Percentiles rank a stretch among this genome's conserved stretches.
phyloP scores from a whole-genome alignment of 2,888 invertebrate species.

The Nomada lathburiana region DNA sequence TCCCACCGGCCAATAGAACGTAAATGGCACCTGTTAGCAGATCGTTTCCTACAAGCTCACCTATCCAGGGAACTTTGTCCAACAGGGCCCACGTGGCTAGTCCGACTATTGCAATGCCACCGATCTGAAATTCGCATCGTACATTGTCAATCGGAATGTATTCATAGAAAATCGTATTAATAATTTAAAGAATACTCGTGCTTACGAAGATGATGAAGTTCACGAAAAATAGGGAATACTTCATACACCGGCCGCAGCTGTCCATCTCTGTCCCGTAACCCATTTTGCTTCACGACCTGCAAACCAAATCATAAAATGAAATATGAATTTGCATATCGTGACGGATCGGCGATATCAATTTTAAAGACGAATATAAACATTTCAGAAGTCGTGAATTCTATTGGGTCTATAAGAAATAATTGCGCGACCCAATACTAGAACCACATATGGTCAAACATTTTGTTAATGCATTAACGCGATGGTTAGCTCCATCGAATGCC shows the following conservation, averaged over 20 bases:
- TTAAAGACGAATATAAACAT: background rate
- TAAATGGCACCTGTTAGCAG: conserved; percentile 94
- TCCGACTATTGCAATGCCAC: conserved; percentile 91
- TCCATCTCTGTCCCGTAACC: conserved; percentile 93
- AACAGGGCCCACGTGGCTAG: conserved; percentile 94
- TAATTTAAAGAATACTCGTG: conserved; percentile 73
- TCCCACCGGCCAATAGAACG: conserved; percentile 93
- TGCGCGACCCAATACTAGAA: background rate
- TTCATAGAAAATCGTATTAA: conserved; percentile 4
- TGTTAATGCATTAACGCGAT: background rate
- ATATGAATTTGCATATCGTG: background rate
- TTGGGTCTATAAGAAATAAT: too few relatives aligned
- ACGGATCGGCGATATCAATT: background rate
- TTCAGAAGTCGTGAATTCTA: background rate
- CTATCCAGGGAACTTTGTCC: conserved; percentile 91
- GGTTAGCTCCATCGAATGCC: background rate
- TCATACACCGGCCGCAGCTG: conserved; percentile 95
- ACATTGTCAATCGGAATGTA: background rate
- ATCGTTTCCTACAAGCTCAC: conserved; percentile 94
- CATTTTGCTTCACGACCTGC: conserved; percentile 83
- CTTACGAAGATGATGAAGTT: conserved; percentile 95
- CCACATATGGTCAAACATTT: background rate
- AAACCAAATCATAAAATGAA: conserved; percentile 35
- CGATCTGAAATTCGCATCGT: conserved; percentile 87
- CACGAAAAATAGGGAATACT: conserved; percentile 92